A percentile compares a stretch with the other conserved stretches of the same genome.
Conservation (phyloP, 2,888 invertebrate genomes). For the Noctua comes region DNA sequence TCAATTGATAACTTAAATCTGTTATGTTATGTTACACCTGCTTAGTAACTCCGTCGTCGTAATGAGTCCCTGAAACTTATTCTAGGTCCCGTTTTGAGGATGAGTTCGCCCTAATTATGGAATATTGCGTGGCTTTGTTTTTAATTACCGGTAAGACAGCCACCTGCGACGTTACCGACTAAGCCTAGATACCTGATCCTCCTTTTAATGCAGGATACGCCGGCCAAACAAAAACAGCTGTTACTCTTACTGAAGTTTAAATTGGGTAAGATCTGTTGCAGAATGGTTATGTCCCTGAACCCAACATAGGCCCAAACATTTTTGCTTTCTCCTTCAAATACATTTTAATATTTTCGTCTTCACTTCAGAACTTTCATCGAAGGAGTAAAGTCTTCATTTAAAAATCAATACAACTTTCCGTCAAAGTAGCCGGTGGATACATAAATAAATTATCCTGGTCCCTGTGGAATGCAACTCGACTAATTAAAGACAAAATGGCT, state of each 20-base stretch:
- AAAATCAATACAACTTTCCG: background rate
- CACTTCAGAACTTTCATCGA: background rate
- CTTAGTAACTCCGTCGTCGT: too few species aligned
- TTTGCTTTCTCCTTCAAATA: background rate
- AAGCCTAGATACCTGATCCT: background rate
- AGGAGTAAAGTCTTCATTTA: background rate
- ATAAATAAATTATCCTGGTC: slow-evolving; percentile 56
- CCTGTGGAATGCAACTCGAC: slow-evolving; percentile 60
- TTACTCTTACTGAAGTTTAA: too few species aligned
- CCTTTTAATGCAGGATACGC: background rate
- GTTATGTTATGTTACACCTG: too few species aligned
- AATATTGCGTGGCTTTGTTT: background rate
- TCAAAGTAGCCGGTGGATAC: slow-evolving; percentile 28
- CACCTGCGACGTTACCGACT: background rate
- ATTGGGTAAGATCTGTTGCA: background rate
- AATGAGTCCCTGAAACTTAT: too few species aligned
- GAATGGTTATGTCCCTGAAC: background rate
- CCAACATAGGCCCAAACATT: too few species aligned
- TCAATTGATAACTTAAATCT: too few species aligned
- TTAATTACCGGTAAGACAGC: background rate
- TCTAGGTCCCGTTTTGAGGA: background rate
- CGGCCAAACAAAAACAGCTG: background rate
- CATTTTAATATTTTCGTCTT: background rate
- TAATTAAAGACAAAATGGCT: slow-evolving; percentile 67
- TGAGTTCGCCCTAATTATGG: background rate